Percentiles rank a stretch among this genome's conserved stretches.
phyloP scores from a whole-genome alignment of 2,113 vertebrate species.

The Aegotheles bennettii region DNA sequence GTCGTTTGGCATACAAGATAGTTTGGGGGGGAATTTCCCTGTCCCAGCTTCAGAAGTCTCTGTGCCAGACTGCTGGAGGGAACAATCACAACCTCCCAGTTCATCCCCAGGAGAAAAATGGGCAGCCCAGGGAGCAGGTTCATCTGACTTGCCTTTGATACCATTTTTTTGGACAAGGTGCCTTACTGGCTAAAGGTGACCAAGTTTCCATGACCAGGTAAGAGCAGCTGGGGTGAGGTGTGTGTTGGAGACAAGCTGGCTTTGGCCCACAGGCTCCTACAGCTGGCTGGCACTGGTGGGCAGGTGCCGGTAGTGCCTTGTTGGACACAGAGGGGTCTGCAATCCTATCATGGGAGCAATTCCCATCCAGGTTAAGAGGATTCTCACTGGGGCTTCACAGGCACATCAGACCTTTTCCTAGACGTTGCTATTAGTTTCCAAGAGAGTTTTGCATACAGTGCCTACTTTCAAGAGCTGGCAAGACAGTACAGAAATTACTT shows the following conservation, averaged over 20 bases:
- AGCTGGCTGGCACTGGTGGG: rapidly evolving
- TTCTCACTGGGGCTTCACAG: neutral
- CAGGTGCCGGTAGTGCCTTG: rapidly evolving
- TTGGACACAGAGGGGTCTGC: neutral
- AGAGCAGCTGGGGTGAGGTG: neutral
- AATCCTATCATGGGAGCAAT: neutral
- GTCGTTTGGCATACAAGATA: rapidly evolving
- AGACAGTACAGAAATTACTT: rapidly evolving
- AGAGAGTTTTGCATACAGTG: neutral
- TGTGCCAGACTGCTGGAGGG: neutral
- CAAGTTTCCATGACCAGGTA: neutral
- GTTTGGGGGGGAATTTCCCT: neutral
- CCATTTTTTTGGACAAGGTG: neutral
- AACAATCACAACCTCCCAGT: neutral
- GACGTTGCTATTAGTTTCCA: neutral
- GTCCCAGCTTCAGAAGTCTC: neutral
- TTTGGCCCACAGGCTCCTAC: rapidly evolving
- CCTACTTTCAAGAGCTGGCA: neutral
- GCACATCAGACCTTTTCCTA: neutral
- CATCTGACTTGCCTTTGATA: neutral
- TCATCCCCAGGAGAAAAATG: neutral
- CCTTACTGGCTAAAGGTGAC: neutral
- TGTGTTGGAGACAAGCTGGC: rapidly evolving
- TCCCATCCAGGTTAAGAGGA: neutral
- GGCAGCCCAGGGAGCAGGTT: neutral